phyloP scores from a whole-genome alignment of 2,113 vertebrate genomes.

The Odocoileus virginianus region DNA sequence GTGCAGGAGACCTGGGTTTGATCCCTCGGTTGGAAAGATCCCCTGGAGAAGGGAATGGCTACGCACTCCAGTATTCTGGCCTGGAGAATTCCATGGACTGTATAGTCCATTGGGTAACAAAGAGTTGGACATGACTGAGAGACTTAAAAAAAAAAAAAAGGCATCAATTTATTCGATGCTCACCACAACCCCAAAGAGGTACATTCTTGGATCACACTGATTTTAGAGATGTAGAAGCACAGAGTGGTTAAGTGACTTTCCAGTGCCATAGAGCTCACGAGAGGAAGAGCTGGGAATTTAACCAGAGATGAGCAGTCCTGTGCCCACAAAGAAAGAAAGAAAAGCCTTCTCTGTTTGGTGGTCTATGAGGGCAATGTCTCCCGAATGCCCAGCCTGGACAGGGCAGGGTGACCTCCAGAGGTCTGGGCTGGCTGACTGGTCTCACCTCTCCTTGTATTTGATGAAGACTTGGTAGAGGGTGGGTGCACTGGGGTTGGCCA shows the following conservation, averaged over 20 bases:
- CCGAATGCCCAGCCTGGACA: background rate
- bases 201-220: background rate
- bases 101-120: background rate
- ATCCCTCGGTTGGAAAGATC: background rate
- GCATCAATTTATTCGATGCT: background rate
- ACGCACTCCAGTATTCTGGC: background rate
- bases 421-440: too few species aligned
- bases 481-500: conserved; percentile 68
- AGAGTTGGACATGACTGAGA: background rate
- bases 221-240: background rate
- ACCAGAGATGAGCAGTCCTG: background rate
- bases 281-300: background rate
- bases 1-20: background rate
- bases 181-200: background rate
- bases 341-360: background rate
- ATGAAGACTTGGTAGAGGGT: conserved; percentile 89
- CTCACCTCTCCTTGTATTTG: conserved; percentile 90
- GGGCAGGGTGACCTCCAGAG: background rate
- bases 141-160: background rate
- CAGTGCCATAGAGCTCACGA: background rate
- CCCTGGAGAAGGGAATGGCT: background rate
- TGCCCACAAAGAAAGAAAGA: background rate
- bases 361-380: background rate
- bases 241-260: background rate
- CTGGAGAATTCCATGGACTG: background rate